Evolutionary conservation across 2,888 invertebrate genomes (phyloP).

Genomic region (Lepidochitona cinerea): DNA sequence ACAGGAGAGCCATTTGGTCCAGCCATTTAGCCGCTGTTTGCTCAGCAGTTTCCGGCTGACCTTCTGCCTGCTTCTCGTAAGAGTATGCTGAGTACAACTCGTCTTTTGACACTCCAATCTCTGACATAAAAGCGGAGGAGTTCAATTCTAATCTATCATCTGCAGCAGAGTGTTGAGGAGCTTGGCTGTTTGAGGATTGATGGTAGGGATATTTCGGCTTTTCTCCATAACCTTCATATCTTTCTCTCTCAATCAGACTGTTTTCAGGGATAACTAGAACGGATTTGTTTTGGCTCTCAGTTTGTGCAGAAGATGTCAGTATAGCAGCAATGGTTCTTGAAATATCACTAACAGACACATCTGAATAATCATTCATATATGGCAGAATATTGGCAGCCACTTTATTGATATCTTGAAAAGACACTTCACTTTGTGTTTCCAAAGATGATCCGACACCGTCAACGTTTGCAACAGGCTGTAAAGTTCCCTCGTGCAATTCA

Average conservation of each 20-base stretch:
- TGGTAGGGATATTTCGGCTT: background rate
- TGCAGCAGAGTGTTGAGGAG: background rate
- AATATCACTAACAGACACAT: background rate
- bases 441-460: background rate
- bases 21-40: constrained; percentile 1
- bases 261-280: background rate
- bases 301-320: background rate
- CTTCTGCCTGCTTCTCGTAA: background rate
- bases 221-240: too few relatives aligned
- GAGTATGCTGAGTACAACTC: background rate
- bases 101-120: background rate
- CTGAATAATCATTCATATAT: background rate
- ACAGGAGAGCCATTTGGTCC: background rate
- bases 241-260: too few relatives aligned
- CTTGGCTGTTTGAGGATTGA: background rate
- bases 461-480: background rate
- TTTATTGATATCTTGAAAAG: background rate
- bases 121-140: background rate
- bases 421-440: background rate
- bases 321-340: background rate
- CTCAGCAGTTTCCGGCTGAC: background rate
- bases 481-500: background rate
- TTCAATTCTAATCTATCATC: background rate
- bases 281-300: background rate
- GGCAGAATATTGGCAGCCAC: background rate